Base-by-base conservation (phyloP, 2,113 vertebrate genomes). In the Prionailurus viverrinus region DNA sequence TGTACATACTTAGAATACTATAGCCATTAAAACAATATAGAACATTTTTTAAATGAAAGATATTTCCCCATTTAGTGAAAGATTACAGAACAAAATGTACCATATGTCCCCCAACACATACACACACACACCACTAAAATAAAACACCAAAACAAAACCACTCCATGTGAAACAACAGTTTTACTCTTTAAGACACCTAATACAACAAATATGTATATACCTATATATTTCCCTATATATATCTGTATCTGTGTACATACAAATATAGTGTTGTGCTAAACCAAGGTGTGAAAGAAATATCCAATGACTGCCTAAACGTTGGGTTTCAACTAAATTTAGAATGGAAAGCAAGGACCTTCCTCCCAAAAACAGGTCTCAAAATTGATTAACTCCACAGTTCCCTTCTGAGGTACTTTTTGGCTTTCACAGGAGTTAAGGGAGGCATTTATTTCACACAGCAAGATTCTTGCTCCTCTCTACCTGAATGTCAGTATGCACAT, bases 51-150 rank as follows among this genome's bases (percentile, higher is more conserved):
- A 91, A 58, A 69, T 48, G 7, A 71, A 81, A 96, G 48, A 15
- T 29, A 83, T 41, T 68, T 84, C 23, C 63, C 36, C 18, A 93
- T 33, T 84, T 79, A 91, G 36, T 27, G 25, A 41, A 33, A 33
- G 19, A 91, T 74, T 91, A 89, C 10, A 78, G 41, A 95, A 96
- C 7, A 96, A 87, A 94, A 94, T 4, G 12, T 53, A 93, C 73
- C 68, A 61, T 69, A 25, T 31, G 69, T 29, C 18, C 53, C 66
- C 36, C 36, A 91, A 74, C 18, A 65, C 18, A 73, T 31, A 79
- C 15, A 73, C 5, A 83, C 3, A 48, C 76, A 39, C 16, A 14
- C 73, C 21, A 2, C 81, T 89, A 89, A 74, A 97, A 87, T 16
- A 91, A 89, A 8, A 90, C 19, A 68, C 39, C 69, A 61, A 61